A percentile compares a stretch with the other conserved stretches of the same genome.
Evolutionary conservation across 2,888 invertebrate genomes (phyloP).

Genomic region (Marasmarcha lunaedactyla): DNA sequence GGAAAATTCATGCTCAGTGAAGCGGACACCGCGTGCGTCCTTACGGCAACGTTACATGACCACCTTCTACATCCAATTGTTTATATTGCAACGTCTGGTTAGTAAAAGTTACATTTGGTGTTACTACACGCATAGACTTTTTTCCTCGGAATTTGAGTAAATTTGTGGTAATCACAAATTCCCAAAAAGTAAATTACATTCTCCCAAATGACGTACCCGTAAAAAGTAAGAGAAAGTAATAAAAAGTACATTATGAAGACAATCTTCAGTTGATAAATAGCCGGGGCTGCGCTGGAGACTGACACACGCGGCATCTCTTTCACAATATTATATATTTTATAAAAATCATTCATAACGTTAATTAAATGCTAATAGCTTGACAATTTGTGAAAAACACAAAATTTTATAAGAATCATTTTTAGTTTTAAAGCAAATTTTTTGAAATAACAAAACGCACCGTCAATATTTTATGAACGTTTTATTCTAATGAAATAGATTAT

Average conservation of each 20-base stretch:
- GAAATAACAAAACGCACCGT: no score
- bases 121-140: no score
- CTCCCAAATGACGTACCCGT: conserved; percentile 21
- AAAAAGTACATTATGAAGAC: conserved; percentile 43
- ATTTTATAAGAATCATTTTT: no score
- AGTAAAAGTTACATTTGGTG: no score
- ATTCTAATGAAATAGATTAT: no score
- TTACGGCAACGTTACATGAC: conserved; percentile 4
- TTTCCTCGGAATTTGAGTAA: no score
- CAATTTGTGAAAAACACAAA: neutral
- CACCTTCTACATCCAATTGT: no score
- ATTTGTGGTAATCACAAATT: no score
- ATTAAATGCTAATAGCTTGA: neutral
- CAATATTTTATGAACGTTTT: no score
- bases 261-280: conserved; percentile 34
- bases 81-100: no score
- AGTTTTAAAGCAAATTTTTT: no score
- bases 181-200: no score
- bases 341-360: neutral
- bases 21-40: conserved; percentile 27
- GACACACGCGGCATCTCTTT: neutral
- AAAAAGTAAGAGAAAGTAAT: conserved; percentile 32
- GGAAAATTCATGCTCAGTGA: conserved; percentile 62
- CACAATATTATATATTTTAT: neutral
- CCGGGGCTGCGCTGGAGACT: conserved; percentile 12